Evolutionary conservation across 2,888 invertebrate genomes (phyloP).

Genomic region (Heterodera filipjevi): DNA sequence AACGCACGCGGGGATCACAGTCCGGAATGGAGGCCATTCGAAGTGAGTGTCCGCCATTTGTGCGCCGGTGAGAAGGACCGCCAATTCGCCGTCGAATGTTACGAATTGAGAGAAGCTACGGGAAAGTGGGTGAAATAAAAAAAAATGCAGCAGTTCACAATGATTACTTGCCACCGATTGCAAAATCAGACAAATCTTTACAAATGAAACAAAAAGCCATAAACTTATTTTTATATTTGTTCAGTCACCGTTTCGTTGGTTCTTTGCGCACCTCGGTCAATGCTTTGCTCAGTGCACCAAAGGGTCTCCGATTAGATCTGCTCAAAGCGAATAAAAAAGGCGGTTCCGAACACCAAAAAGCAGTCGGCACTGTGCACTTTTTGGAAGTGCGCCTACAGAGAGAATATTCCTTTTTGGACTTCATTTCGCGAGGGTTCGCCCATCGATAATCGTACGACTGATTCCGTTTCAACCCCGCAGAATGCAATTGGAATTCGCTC

Average conservation of each 20-base stretch:
- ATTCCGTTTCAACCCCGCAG: slow-evolving; percentile 52
- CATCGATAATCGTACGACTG: neutral
- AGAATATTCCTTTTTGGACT: slow-evolving; percentile 71
- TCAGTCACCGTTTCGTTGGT: slow-evolving; percentile 69
- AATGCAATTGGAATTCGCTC: slow-evolving; percentile 68
- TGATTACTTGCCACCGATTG: too few species aligned
- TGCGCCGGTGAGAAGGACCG: slow-evolving; percentile 66
- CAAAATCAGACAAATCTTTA: too few species aligned
- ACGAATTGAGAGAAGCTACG: slow-evolving; percentile 68
- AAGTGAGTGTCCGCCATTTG: slow-evolving; percentile 68
- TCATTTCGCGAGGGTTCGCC: slow-evolving; percentile 69
- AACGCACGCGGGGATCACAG: slow-evolving; percentile 69
- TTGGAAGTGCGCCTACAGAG: slow-evolving; percentile 58
- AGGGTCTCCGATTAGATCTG: slow-evolving; percentile 15
- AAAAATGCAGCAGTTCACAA: neutral
- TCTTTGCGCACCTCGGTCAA: slow-evolving; percentile 67
- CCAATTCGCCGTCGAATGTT: slow-evolving; percentile 67
- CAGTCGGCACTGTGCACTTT: slow-evolving; percentile 68
- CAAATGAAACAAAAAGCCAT: too few species aligned
- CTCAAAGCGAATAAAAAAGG: slow-evolving; percentile 67
- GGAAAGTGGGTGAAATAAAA: slow-evolving; percentile 65
- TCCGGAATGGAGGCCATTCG: slow-evolving; percentile 70
- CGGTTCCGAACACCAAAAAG: slow-evolving; percentile 66
- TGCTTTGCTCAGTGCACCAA: slow-evolving; percentile 27
- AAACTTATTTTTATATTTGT: slow-evolving; percentile 19